A percentile compares a stretch with the other conserved stretches of the same genome.
These are phyloP conservation scores for Micrasema minimum DNA, from an alignment of 1,140 invertebrate genomes.

Conservation along the genomic window DNA sequence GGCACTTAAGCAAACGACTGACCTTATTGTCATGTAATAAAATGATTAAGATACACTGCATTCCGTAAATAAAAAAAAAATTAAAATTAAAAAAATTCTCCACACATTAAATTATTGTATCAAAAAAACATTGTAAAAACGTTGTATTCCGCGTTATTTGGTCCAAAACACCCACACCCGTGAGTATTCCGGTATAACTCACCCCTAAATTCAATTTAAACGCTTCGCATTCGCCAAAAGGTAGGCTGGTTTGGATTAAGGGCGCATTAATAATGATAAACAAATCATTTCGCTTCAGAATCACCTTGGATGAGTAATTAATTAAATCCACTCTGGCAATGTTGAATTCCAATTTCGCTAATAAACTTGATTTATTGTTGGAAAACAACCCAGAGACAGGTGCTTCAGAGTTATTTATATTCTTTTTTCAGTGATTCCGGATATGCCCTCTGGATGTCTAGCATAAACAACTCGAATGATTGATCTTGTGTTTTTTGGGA, in stretches of 20 bases:
- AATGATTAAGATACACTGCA: too few species aligned
- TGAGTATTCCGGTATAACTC: not conserved
- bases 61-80: too few species aligned
- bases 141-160: conserved; percentile 4
- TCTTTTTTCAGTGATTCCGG: too few species aligned
- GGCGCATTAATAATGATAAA: conserved; percentile 27
- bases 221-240: conserved; percentile 7
- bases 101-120: too few species aligned
- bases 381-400: conserved; percentile 16
- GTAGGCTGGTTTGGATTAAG: conserved; percentile 17
- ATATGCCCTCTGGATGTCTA: not conserved
- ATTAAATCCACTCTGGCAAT: conserved; percentile 19
- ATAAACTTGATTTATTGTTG: conserved; percentile 27
- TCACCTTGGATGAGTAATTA: conserved; percentile 34
- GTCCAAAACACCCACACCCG: conserved; percentile 24
- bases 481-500: too few species aligned
- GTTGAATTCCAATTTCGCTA: conserved; percentile 33
- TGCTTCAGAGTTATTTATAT: conserved; percentile 24
- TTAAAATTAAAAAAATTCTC: too few species aligned
- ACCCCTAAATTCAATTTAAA: conserved; percentile 33
- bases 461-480: too few species aligned
- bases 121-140: too few species aligned
- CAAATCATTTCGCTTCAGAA: conserved; percentile 27
- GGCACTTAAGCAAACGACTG: too few species aligned
- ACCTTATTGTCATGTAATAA: too few species aligned